Base-by-base conservation (phyloP, 1,140 invertebrate species). In the Brevipalpus yothersi region DNA sequence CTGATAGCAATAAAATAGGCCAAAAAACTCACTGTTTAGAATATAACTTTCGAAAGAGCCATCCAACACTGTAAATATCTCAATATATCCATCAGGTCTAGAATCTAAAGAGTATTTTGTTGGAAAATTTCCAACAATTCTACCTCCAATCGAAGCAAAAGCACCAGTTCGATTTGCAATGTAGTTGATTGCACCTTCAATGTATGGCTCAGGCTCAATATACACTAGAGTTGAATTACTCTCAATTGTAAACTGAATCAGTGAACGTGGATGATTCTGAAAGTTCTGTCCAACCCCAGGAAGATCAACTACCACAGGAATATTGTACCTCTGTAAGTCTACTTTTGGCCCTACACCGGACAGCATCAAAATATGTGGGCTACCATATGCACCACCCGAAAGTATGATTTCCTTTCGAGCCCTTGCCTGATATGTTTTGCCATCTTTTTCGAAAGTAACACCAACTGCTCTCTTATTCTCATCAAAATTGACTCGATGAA, bases 331-430 rank as follows among this genome's bases (percentile, higher is more conserved):
- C 5, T 58, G 9, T 8, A 63, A 40, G 9, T 63, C 41, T 1
- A 15, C 31, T 9, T n/a, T 19, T 0, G 86, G 86, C 0, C 88
- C 89, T 1, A 92, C 77, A 0, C 90, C 91, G 4, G 86, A 89
- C 0, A 93, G 70, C 84, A 93, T 89, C 8, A 95, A 69, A 0
- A 95, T 65, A 65, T 94, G 88, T 0, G 90, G 84, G 0, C 87
- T 86, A 67, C 89, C 88, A 0, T 95, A 77, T 0, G 87, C 76
- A 0, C 92, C 91, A 0, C 79, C 86, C 12, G 83, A 86, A 4
- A 91, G 64, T 53, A 91, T 84, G 0, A 92, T 80, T 71, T 95
- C 90, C 67, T 84, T 88, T 15, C n/a, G n/a, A n/a, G n/a, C n/a
- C n/a, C 71, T 78, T 0, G 86, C 84, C 47, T 79, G 68, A n/a